Conservation (phyloP, 2,888 invertebrate species). For the Rhamnusium bicolor region DNA sequence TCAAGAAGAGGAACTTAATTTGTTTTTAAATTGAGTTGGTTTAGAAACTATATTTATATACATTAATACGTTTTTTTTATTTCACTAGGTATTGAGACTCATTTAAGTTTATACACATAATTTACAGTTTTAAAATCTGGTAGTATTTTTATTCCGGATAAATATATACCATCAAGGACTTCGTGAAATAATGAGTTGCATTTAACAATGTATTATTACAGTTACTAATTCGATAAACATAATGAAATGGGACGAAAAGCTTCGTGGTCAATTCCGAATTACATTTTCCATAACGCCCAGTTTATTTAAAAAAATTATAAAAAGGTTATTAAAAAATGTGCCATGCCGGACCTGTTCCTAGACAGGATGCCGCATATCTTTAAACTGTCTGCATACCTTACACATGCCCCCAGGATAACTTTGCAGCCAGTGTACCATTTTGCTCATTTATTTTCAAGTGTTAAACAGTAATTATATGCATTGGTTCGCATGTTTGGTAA, state of each 20-base stretch:
- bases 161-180: neutral
- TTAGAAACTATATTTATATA: too few relatives aligned
- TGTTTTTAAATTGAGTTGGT: too few relatives aligned
- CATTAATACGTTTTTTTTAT: too few relatives aligned
- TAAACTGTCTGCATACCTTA: slow-evolving; percentile 28
- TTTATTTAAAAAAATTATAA: neutral
- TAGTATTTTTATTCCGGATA: too few relatives aligned
- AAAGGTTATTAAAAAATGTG: neutral
- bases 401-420: slow-evolving; percentile 19
- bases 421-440: slow-evolving; percentile 24
- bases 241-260: neutral
- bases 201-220: neutral
- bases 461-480: slow-evolving; percentile 28
- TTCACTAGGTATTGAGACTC: too few relatives aligned
- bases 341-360: slow-evolving; percentile 18
- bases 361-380: slow-evolving; percentile 26
- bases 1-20: too few relatives aligned
- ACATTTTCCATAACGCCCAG: neutral
- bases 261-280: neutral
- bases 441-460: slow-evolving; percentile 14
- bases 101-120: too few relatives aligned
- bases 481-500: slow-evolving; percentile 10
- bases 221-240: neutral
- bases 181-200: neutral
- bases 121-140: too few relatives aligned